Base-by-base conservation (phyloP, 2,888 invertebrate genomes). In the Synanthedon andrenaeformis region DNA sequence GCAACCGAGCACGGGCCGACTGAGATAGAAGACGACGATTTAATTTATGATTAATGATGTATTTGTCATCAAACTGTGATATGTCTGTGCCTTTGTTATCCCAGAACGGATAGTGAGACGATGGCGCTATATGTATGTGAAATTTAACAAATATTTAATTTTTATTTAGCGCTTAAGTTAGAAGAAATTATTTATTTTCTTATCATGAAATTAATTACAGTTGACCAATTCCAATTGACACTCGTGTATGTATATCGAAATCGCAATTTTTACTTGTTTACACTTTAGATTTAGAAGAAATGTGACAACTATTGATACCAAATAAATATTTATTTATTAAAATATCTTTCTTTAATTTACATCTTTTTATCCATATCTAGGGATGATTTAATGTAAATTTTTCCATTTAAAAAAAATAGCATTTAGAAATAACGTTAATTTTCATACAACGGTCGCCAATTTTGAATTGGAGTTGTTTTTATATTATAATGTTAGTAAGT, bases 41-140 rank as follows among this genome's bases (percentile, higher is more conserved):
- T 45, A 14, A 45, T 45, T n/a, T 45, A 45, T n/a, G n/a, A n/a
- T n/a, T n/a, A 45, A 45, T 45, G 13, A 5, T 13, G 45, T 45
- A 70, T 76, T 79, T 79, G 69, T 81, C 69, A 75, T 81, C 74
- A 74, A 81, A 75, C 85, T 85, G 85, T 85, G 85, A 85, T 85
- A 85, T 79, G 79, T 82, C 82, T 83, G 84, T 85, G 85, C 85
- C 84, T 85, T 83, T 35, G 35, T 74, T 71, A 52, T 57, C 56
- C 70, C 73, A 70, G 64, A 67, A 60, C 62, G 69, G 62, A 68
- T 69, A 67, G 66, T 69, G 68, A 69, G 61, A 66, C 56, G 81
- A 73, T 84, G 83, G 84, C 85, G 83, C 85, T 83, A 69, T 69
- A 67, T 56, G 67, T 12, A 35, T 14, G 66, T 62, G 62, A 63